Conservation (phyloP, 2,797 vertebrate species). For the Ammospiza maritima region DNA sequence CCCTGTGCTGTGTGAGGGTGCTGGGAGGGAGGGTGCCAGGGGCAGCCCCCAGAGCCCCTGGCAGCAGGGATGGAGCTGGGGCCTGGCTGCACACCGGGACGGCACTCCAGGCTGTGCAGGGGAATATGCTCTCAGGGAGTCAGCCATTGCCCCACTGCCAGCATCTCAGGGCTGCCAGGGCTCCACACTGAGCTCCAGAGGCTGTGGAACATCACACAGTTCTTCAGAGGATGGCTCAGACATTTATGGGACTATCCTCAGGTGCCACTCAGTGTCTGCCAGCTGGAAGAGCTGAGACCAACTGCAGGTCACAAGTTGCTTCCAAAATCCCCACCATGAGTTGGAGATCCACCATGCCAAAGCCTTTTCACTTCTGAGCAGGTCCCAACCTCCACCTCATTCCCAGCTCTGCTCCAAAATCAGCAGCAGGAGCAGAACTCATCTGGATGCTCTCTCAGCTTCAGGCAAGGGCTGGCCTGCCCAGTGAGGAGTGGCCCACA, state of each 20-base stretch:
- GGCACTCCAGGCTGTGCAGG: rapidly evolving
- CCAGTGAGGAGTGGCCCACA: rapidly evolving
- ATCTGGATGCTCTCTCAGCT: not conserved
- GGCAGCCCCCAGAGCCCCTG: not conserved
- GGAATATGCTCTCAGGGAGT: rapidly evolving
- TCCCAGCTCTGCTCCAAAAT: not conserved
- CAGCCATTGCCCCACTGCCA: not conserved
- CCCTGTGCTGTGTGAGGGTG: not conserved
- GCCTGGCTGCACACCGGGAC: not conserved
- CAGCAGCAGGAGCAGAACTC: not conserved
- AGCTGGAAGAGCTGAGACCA: not conserved
- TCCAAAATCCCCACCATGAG: not conserved
- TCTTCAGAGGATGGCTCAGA: not conserved
- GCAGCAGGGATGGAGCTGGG: rapidly evolving
- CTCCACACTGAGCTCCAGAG: not conserved
- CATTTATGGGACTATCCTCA: not conserved
- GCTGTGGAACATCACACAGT: rapidly evolving
- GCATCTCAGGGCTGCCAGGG: rapidly evolving
- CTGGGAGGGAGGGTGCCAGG: not conserved
- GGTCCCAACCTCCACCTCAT: not conserved
- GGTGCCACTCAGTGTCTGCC: not conserved
- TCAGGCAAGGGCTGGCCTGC: rapidly evolving
- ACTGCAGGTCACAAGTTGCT: not conserved
- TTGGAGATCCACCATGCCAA: not conserved
- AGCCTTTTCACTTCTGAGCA: not conserved